Evolutionary conservation across 2,888 invertebrate genomes (phyloP).

Genomic region (Caenorhabditis uteleia): DNA sequence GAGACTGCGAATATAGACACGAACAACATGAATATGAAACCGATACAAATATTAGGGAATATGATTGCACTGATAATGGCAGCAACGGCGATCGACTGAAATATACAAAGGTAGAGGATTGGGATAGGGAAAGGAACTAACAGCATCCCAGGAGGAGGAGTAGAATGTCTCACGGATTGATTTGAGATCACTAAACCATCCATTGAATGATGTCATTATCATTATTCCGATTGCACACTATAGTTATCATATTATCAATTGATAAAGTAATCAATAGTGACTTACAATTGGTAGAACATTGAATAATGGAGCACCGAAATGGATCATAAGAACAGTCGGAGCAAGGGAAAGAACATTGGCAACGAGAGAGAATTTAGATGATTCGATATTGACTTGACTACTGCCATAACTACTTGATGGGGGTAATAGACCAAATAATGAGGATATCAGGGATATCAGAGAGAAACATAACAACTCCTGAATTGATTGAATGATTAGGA

Average conservation of each 20-base stretch:
- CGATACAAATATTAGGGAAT: conserved; percentile 40
- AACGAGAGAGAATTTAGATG: conserved; percentile 46
- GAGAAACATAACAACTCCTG: conserved; percentile 45
- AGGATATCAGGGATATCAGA: conserved; percentile 35
- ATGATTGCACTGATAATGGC: conserved; percentile 33
- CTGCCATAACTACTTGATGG: conserved; percentile 41
- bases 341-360: conserved; percentile 30
- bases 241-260: conserved; percentile 2
- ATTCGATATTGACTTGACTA: conserved; percentile 45
- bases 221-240: conserved; percentile 44
- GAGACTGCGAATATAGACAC: conserved; percentile 36
- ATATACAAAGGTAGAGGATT: not conserved
- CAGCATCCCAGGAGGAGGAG: conserved; percentile 40
- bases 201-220: conserved; percentile 38
- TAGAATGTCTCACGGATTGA: conserved; percentile 29
- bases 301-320: conserved; percentile 32
- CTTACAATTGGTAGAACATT: conserved; percentile 37
- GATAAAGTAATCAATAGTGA: not conserved
- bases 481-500: not conserved
- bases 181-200: conserved; percentile 38
- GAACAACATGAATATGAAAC: conserved; percentile 36
- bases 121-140: conserved; percentile 4
- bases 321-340: conserved; percentile 21
- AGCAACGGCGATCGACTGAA: conserved; percentile 23
- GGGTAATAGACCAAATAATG: conserved; percentile 38